These are phyloP conservation scores for Andrena bucephala DNA, from an alignment of 2,888 invertebrate genomes.

Conservation along the genomic window DNA sequence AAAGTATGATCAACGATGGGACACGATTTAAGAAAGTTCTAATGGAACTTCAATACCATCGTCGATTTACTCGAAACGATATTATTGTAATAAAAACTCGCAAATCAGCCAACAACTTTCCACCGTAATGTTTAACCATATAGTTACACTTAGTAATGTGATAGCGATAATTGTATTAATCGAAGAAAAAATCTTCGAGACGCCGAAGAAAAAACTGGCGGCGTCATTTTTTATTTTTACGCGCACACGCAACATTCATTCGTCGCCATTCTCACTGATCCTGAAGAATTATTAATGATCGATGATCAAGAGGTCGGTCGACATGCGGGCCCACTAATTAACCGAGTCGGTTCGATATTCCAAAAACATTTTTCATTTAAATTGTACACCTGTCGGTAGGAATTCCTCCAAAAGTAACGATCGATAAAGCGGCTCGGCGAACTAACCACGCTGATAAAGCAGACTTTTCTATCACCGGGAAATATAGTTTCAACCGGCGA, in stretches of 20 bases:
- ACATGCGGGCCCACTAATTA: conserved; percentile 41
- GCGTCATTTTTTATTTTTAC: conserved; percentile 66
- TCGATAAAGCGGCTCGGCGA: conserved; percentile 1
- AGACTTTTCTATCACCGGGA: neutral
- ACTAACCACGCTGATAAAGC: neutral
- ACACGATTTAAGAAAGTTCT: conserved; percentile 23
- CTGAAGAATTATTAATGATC: conserved; percentile 39
- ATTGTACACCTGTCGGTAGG: neutral
- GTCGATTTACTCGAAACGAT: conserved; percentile 42
- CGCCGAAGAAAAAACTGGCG: conserved; percentile 76
- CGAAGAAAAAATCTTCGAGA: conserved; percentile 81
- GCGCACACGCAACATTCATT: conserved; percentile 16
- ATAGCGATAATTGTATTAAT: conserved; percentile 80
- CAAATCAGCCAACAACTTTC: conserved; percentile 57
- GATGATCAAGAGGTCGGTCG: conserved; percentile 33
- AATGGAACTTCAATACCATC: conserved; percentile 40
- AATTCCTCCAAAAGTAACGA: neutral
- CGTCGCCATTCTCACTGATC: conserved; percentile 20
- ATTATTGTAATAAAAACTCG: conserved; percentile 56
- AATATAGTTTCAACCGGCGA: neutral
- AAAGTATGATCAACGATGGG: neutral
- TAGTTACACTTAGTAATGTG: conserved; percentile 81
- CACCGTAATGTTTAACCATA: conserved; percentile 70
- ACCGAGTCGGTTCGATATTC: neutral
- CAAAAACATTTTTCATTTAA: neutral